Evolutionary conservation across 1,140 invertebrate species (phyloP), one percentile per base, ranked within the genome.

Genomic region (Phymastichus coffea): DNA sequence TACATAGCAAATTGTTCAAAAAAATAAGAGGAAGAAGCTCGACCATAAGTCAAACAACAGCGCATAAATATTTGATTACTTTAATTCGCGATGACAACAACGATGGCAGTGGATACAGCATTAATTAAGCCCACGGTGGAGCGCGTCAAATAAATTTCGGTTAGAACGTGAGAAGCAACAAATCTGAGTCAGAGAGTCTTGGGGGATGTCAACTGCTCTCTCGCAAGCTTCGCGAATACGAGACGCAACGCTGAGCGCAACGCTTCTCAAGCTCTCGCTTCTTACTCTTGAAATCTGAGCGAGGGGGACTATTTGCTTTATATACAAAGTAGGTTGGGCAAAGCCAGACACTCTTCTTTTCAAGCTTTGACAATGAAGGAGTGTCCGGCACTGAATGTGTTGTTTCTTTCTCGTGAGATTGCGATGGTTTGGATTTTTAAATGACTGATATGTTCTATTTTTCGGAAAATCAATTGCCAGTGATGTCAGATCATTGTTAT

Each of bases 151-250:
- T 79, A 78, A 78, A 79, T 78, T 77, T 79, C 69, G 75, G 75
- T 78, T 77, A 77, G 74, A 78, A 78, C 73, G 76, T 77, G 77
- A 79, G 77, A 78, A 79, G 76, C 75, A 77, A 79, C 76, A 79
- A 79, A 79, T 79, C 76, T 76, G 76, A 79, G 74, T 79, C 76
- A 78, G 77, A 33, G 6, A 79, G 74, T 79, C 76, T 77, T 76
- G 12, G 6, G 70, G 77, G 76, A 74, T 78, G 73, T 79, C 73
- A 75, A 76, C 74, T 74, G 63, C 14, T 12, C 17, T 44, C 47
- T 7, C 26, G 64, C 14, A 2, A 9, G 56, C 47, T 7, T 15
- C 17, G 40, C n/a, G 44, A 48, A 48, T 48, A 48, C 30, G 54
- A 56, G n/a, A 28, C 63, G 66, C 67, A 65, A 66, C 64, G 66